phyloP scores from a whole-genome alignment of 2,888 invertebrate species.

The Iselma pallidipennis region DNA sequence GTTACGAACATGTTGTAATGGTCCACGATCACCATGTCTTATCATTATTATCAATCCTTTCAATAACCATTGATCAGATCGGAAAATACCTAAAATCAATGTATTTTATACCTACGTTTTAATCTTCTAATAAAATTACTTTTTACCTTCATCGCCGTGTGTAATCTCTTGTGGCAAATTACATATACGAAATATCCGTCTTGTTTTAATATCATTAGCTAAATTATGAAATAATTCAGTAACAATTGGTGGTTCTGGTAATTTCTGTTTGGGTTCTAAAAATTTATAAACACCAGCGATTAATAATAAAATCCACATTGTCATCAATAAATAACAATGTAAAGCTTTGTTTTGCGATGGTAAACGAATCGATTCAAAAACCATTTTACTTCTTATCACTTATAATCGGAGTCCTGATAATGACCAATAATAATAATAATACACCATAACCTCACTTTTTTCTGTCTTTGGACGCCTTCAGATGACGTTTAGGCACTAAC shows the following conservation, averaged over 20 bases:
- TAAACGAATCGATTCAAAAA: constrained; percentile 40
- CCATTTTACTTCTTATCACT: neutral
- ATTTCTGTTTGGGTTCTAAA: constrained; percentile 56
- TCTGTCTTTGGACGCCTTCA: constrained; percentile 8
- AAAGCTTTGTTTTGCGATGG: constrained; percentile 71
- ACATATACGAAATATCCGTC: constrained; percentile 70
- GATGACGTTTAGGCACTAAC: no score
- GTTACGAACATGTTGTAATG: constrained; percentile 79
- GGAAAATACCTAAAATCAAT: constrained; percentile 50
- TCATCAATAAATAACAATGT: constrained; percentile 80
- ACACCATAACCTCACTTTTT: constrained; percentile 19
- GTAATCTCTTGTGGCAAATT: constrained; percentile 72
- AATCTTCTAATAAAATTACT: no score
- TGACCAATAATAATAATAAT: neutral
- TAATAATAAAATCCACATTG: constrained; percentile 79
- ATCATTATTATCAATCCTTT: constrained; percentile 77
- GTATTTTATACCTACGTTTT: no score
- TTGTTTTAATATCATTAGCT: constrained; percentile 66
- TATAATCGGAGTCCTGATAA: constrained; percentile 38
- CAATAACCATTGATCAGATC: constrained; percentile 62
- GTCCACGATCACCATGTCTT: constrained; percentile 89
- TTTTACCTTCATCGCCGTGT: constrained; percentile 78
- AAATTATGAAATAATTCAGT: constrained; percentile 54
- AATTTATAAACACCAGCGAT: constrained; percentile 82
- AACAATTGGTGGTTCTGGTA: constrained; percentile 37